These are phyloP conservation scores for Enteromius afrohamiltoni DNA, from an alignment of 2,797 vertebrate genomes.

Conservation along the genomic window DNA sequence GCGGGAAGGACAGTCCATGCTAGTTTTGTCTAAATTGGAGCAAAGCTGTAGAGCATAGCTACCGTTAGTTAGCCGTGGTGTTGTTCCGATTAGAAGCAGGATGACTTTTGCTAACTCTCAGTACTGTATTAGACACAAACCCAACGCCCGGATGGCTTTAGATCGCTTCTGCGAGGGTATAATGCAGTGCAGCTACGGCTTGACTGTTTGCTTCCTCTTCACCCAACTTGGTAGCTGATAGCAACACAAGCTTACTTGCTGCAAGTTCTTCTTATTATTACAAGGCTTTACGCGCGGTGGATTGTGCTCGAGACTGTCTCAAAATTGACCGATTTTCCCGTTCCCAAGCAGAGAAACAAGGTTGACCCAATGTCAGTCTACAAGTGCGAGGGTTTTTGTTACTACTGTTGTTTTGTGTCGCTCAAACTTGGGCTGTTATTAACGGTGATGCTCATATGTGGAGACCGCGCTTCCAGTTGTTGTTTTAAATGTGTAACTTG, in stretches of 20 bases:
- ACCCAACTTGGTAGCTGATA: constrained; percentile 53
- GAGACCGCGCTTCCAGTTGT: constrained; percentile 6
- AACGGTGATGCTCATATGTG: constrained; percentile 5
- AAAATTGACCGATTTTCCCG: neutral
- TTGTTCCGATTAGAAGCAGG: constrained; percentile 32
- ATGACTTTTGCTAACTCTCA: constrained; percentile 44
- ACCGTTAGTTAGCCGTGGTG: constrained; percentile 58
- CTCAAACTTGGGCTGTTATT: constrained; percentile 15
- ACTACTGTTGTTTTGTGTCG: neutral
- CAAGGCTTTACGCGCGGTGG: neutral
- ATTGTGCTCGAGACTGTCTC: neutral
- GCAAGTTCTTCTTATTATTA: constrained; percentile 37
- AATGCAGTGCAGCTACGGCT: neutral
- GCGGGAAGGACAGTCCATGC: constrained; percentile 54
- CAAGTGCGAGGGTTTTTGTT: neutral
- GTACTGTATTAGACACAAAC: neutral
- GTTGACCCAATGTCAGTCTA: constrained; percentile 9
- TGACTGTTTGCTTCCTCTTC: constrained; percentile 52
- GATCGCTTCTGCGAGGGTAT: constrained; percentile 16
- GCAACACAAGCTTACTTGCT: constrained; percentile 27
- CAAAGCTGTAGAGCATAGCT: constrained; percentile 53
- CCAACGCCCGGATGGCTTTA: neutral
- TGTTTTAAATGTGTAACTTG: constrained; percentile 6
- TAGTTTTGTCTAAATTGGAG: constrained; percentile 43
- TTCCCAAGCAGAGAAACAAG: neutral